phyloP scores from a whole-genome alignment of 2,797 vertebrate species.

The Astyanax mexicanus region DNA sequence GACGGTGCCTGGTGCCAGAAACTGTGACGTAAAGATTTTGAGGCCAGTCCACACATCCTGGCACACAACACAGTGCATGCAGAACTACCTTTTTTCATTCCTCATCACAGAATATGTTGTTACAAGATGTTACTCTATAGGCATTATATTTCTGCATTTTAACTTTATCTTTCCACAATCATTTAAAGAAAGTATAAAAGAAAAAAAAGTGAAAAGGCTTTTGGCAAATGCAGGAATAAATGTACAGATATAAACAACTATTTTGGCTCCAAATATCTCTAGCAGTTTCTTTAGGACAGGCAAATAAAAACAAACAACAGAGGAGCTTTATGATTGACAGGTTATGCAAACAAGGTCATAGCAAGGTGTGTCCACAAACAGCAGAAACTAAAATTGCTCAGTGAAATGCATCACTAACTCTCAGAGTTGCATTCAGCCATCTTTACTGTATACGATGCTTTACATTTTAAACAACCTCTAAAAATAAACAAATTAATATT shows the following conservation, averaged over 20 bases:
- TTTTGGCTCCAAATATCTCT: slow-evolving; percentile 11
- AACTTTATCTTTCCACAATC: slow-evolving; percentile 21
- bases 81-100: neutral
- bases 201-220: neutral
- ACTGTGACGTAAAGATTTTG: neutral
- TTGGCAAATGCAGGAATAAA: slow-evolving; percentile 28
- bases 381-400: slow-evolving; percentile 14
- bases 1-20: neutral
- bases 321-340: slow-evolving; percentile 16
- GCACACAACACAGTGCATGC: neutral
- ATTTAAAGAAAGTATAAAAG: neutral
- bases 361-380: slow-evolving; percentile 30
- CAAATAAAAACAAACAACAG: neutral
- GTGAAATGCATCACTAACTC: slow-evolving; percentile 40
- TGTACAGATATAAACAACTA: neutral
- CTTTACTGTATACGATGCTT: slow-evolving; percentile 14
- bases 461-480: slow-evolving; percentile 13
- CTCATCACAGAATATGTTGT: neutral
- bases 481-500: no score
- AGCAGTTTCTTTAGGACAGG: slow-evolving; percentile 6
- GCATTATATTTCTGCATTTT: neutral
- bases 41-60: neutral
- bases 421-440: neutral
- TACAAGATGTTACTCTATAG: slow-evolving; percentile 17
- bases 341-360: slow-evolving; percentile 39